Base-by-base conservation (phyloP, 1,140 invertebrate species). In the Belonocnema kinseyi region DNA sequence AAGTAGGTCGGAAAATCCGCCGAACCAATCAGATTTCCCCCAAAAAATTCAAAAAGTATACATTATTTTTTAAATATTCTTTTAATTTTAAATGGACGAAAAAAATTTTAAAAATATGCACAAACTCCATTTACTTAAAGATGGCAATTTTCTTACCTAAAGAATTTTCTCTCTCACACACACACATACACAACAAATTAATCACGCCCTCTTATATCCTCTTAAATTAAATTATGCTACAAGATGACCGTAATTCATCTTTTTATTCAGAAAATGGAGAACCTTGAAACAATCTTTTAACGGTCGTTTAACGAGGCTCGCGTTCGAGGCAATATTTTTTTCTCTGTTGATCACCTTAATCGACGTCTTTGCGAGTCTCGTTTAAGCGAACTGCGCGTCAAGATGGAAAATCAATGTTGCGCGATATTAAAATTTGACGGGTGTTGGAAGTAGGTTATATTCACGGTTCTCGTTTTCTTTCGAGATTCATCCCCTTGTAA, bases 371-470 rank as follows among this genome's bases (percentile, higher is more conserved):
- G 61, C 21, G 61, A 66, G 46, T 66, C 61, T 66, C 61, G 61
- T 66, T 66, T 73, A 21, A 79, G 53, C 77, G 73, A 77, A 77
- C 72, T 26, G 54, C 75, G 75, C 53, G 75, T 70, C 61, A 54
- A 58, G 72, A 82, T 81, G 75, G 76, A 84, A 84, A 87, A 88
- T 84, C 85, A 84, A 88, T 88, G 84, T 72, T 46, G 56, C 26
- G 77, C 74, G 73, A 84, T 85, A 86, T 88, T 87, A 84, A 88
- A 87, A 82, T 83, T 83, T 80, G 84, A 82, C 80, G 76, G 75
- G 51, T 53, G 17, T 51, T 77, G 78, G 50, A 85, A 85, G 81
- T 86, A 71, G 84, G 78, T 81, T 85, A 79, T 72, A 50, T 79
- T 81, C 66, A 70, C 19, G 17, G 61, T 77, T 81, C 72, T 73